Evolutionary conservation across 1,140 invertebrate species (phyloP).

Genomic region (Uloborus diversus): DNA sequence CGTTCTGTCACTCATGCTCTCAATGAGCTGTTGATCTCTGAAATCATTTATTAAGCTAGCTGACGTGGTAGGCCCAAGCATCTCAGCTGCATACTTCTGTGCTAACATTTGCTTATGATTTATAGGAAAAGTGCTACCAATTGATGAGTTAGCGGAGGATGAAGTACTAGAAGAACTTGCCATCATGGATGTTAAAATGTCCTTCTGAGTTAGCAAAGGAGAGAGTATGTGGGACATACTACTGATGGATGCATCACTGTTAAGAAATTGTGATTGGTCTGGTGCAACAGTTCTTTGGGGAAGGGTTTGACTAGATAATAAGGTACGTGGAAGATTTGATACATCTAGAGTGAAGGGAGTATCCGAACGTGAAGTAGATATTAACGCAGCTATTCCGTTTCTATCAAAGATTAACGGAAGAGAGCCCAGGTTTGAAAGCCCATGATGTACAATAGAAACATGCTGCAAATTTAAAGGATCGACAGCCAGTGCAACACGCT

Average conservation of each 20-base stretch:
- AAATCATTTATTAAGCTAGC: conserved; percentile 27
- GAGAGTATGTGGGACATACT: conserved; percentile 24
- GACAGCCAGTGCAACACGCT: conserved; percentile 31
- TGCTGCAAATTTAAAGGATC: conserved; percentile 46
- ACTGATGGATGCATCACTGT: conserved; percentile 27
- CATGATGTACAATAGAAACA: conserved; percentile 35
- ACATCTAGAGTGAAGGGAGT: conserved; percentile 28
- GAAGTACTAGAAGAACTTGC: conserved; percentile 44
- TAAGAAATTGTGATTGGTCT: conserved; percentile 47
- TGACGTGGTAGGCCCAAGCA: conserved; percentile 32
- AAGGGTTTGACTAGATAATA: conserved; percentile 47
- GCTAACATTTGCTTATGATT: conserved; percentile 59
- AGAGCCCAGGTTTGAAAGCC: background rate
- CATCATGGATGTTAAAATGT: conserved; percentile 46
- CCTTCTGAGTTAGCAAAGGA: conserved; percentile 42
- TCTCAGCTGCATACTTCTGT: conserved; percentile 60
- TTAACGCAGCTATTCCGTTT: conserved; percentile 38
- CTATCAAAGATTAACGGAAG: conserved; percentile 45
- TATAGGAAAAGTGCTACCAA: conserved; percentile 32
- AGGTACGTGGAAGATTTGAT: conserved; percentile 30
- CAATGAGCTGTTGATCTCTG: conserved; percentile 44
- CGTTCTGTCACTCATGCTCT: conserved; percentile 25
- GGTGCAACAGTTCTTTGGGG: conserved; percentile 22
- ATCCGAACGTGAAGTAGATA: conserved; percentile 30
- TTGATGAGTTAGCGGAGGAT: background rate